Conservation (phyloP, 2,797 vertebrate genomes). For the Halcyon chelicuti region DNA sequence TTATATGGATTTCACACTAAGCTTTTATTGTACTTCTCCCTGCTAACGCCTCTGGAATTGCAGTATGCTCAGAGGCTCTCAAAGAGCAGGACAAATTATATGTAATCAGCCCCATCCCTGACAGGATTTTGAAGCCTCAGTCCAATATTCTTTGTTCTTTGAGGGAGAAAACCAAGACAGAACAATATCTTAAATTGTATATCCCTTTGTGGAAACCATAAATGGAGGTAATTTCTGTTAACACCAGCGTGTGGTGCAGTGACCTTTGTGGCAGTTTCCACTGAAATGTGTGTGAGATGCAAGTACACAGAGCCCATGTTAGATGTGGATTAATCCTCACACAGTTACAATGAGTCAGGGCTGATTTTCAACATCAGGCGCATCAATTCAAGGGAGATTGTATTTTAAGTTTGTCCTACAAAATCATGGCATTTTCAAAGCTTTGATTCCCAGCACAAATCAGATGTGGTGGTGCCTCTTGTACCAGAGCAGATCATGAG, state of each 20-base stretch:
- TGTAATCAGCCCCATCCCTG: neutral
- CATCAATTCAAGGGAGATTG: neutral
- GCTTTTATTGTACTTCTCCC: neutral
- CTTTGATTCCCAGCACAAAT: neutral
- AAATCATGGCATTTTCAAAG: neutral
- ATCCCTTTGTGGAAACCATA: neutral
- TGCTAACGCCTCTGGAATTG: neutral
- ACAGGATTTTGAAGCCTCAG: neutral
- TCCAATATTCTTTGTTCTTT: conserved; percentile 4
- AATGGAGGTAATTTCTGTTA: neutral
- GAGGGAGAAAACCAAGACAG: neutral
- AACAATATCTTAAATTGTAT: neutral
- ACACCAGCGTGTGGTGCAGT: neutral
- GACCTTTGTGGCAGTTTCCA: neutral
- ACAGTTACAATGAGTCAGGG: neutral
- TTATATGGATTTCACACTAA: neutral
- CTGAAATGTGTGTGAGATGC: neutral
- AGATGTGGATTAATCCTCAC: neutral
- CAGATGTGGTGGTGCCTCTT: neutral
- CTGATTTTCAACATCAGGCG: neutral
- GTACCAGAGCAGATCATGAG: neutral
- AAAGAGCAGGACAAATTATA: neutral
- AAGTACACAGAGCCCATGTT: neutral
- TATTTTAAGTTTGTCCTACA: neutral
- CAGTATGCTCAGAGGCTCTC: neutral